Base-by-base conservation (phyloP, 2,113 vertebrate species). In the Sterna hirundo region DNA sequence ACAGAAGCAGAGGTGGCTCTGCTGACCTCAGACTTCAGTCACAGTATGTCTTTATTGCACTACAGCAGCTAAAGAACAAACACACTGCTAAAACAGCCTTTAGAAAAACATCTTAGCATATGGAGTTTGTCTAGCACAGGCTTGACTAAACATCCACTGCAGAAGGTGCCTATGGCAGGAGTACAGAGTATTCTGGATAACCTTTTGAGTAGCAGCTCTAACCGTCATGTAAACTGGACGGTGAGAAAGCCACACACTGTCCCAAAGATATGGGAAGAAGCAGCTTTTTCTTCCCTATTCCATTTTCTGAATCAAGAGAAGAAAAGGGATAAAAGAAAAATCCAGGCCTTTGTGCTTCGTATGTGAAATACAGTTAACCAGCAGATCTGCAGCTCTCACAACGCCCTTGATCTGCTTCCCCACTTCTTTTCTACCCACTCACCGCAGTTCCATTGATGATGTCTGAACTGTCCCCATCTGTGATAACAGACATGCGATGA, bases 401-500 rank as follows among this genome's bases (percentile, higher is more conserved):
- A 34, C 6, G 5, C 30, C 46, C 36, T 70, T 72, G 34, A 70
- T 83, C 70, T 96, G 40, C 49, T 52, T 65, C 76, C 51, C 30
- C 6, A 0, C 51, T 47, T 85, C 55, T 62, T 8, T 71, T 49
- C 32, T 57, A 42, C 1, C 6, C 7, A 22, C 57, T 54, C 71
- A 22, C 46, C 4, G 0, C 13, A n/a, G 25, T 36, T 55, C 26
- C 76, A 46, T 2, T 70, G 60, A 6, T 52, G 58, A 42, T 64
- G 46, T 66, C 20, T 5, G 19, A 86, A 82, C 36, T 42, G 75
- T 60, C 57, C 52, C 51, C 21, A 14, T 40, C 34, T 62, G 64
- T 0, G 1, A 4, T 7, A 38, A 47, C 40, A 69, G 44, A 22
- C 34, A 46, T 0, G 1, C 2, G 1, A 72, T 60, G n/a, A 78